These are phyloP conservation scores for Eciton burchellii DNA, from an alignment of 1,140 invertebrate genomes.

Conservation along the genomic window DNA sequence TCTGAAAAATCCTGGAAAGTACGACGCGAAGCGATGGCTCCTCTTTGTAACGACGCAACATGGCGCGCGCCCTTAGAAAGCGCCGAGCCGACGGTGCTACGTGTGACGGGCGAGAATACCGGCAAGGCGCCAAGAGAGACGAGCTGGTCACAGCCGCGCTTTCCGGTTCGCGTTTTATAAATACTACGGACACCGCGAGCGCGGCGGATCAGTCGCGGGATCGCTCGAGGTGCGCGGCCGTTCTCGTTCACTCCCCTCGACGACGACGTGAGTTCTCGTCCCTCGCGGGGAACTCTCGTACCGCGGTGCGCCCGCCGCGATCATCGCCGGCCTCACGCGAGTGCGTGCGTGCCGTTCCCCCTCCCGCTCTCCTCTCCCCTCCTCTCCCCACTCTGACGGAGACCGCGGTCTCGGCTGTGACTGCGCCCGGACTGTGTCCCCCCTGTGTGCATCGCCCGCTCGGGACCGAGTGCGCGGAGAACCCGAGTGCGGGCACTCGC, in stretches of 20 bases:
- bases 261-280: not conserved
- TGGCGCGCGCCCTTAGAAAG: conserved; percentile 57
- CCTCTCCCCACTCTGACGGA: no score
- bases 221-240: conserved; percentile 54
- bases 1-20: no score
- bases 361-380: no score
- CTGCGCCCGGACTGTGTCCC: no score
- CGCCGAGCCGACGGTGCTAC: conserved; percentile 59
- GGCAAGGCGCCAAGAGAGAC: conserved; percentile 83
- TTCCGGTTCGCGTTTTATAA: conserved; percentile 87
- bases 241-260: not conserved
- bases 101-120: conserved; percentile 75
- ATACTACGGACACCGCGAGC: conserved; percentile 83
- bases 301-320: no score
- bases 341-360: no score
- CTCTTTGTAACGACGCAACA: conserved; percentile 19
- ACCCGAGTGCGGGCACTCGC: not conserved
- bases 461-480: not conserved
- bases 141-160: conserved; percentile 81
- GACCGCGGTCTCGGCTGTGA: no score
- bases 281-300: no score
- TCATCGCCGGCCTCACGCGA: no score
- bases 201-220: conserved; percentile 65
- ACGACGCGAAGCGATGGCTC: not conserved
- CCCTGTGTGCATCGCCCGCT: no score